Evolutionary conservation across 2,113 vertebrate species (phyloP).

Genomic region (Peromyscus polionotus): DNA sequence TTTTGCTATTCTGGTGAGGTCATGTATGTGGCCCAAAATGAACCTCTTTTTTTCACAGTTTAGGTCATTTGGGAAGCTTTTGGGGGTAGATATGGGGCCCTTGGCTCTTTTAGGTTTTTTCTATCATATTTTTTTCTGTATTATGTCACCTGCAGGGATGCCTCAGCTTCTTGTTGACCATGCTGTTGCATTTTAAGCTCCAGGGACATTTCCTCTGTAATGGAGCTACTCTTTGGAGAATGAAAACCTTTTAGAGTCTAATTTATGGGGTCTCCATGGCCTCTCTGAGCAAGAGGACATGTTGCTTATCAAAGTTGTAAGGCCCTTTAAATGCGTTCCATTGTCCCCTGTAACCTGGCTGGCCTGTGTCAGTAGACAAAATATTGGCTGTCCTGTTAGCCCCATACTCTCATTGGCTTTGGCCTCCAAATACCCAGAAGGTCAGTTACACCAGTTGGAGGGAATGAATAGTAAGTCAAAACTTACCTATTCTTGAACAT

Average conservation of each 20-base stretch:
- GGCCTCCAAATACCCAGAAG: neutral
- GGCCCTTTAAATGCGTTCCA: neutral
- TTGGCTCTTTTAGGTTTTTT: neutral
- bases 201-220: neutral
- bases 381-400: neutral
- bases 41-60: neutral
- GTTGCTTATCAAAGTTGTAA: neutral
- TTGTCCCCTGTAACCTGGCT: neutral
- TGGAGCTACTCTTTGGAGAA: neutral
- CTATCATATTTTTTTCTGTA: neutral
- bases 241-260: neutral
- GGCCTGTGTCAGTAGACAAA: neutral
- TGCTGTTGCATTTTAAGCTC: neutral
- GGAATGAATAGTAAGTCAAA: neutral
- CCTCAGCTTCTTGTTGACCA: neutral
- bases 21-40: neutral
- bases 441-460: neutral
- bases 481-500: neutral
- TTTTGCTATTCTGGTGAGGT: neutral
- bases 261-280: neutral
- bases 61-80: neutral
- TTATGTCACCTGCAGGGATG: neutral
- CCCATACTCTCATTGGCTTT: neutral
- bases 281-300: neutral
- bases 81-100: neutral